Conservation (phyloP, 2,113 vertebrate species). For the Bettongia penicillata region DNA sequence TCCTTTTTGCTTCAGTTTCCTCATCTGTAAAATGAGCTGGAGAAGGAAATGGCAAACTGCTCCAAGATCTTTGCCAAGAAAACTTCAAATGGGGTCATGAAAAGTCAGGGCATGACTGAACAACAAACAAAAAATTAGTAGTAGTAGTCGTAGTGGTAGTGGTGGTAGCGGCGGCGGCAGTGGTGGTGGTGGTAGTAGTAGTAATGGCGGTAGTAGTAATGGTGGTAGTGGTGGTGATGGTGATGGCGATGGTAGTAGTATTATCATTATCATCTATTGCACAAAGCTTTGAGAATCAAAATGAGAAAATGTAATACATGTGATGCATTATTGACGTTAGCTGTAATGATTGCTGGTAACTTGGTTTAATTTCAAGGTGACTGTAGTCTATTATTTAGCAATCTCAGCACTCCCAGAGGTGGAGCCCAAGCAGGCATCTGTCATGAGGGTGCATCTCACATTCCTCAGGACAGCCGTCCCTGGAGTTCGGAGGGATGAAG, state of each 20-base stretch:
- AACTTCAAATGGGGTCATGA: too few relatives aligned
- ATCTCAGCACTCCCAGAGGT: background rate
- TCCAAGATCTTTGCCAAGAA: too few relatives aligned
- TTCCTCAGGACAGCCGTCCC: conserved; percentile 26
- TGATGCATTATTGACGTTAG: background rate
- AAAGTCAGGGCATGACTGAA: too few relatives aligned
- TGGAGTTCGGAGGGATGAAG: conserved; percentile 49
- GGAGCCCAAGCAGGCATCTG: background rate
- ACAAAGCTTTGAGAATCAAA: background rate
- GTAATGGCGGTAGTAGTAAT: background rate
- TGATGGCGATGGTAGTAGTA: too few relatives aligned
- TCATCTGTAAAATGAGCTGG: background rate
- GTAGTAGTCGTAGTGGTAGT: background rate
- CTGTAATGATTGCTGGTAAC: background rate
- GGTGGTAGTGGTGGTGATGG: too few relatives aligned
- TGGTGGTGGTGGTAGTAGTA: too few relatives aligned
- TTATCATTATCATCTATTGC: background rate
- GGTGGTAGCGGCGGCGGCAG: too few relatives aligned
- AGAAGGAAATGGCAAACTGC: too few relatives aligned
- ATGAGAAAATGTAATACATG: background rate
- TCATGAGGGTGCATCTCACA: conserved; percentile 31
- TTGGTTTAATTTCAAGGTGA: conserved; percentile 15
- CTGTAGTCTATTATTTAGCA: conserved; percentile 2
- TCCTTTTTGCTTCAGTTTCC: background rate
- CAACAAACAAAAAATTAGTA: background rate